phyloP scores from a whole-genome alignment of 2,113 vertebrate species.

The Notiomystis cincta region DNA sequence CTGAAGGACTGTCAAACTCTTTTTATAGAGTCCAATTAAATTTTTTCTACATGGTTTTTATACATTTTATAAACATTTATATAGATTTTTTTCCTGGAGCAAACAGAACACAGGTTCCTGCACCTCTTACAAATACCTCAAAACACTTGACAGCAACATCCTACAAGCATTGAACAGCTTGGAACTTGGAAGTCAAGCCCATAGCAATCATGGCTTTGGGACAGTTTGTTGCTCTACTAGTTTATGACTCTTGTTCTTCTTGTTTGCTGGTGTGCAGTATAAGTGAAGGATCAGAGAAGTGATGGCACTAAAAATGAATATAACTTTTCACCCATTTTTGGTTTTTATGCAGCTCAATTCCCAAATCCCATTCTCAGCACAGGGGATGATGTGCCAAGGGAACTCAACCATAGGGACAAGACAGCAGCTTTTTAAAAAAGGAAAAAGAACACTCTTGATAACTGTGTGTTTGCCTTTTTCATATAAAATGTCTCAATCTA shows the following conservation, averaged over 20 bases:
- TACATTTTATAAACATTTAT: neutral
- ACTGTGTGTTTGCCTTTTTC: neutral
- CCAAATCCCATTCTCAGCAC: neutral
- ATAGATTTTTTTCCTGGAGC: neutral
- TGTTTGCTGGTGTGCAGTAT: neutral
- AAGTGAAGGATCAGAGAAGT: neutral
- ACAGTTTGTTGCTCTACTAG: neutral
- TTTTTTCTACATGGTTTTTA: neutral
- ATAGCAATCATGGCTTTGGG: neutral
- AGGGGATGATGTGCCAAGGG: neutral
- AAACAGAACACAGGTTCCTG: neutral
- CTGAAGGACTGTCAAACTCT: neutral
- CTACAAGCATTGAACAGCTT: neutral
- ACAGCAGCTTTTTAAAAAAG: neutral
- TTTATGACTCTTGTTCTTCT: neutral
- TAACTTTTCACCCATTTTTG: neutral
- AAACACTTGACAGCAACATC: neutral
- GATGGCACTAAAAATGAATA: neutral
- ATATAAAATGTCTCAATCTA: neutral
- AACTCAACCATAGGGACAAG: neutral
- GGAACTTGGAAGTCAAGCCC: neutral
- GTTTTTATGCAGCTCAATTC: neutral
- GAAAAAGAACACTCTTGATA: neutral
- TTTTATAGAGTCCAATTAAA: neutral
- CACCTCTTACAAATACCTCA: neutral